Conservation (phyloP, 2,888 invertebrate species). For the Plagiodera versicolora region DNA sequence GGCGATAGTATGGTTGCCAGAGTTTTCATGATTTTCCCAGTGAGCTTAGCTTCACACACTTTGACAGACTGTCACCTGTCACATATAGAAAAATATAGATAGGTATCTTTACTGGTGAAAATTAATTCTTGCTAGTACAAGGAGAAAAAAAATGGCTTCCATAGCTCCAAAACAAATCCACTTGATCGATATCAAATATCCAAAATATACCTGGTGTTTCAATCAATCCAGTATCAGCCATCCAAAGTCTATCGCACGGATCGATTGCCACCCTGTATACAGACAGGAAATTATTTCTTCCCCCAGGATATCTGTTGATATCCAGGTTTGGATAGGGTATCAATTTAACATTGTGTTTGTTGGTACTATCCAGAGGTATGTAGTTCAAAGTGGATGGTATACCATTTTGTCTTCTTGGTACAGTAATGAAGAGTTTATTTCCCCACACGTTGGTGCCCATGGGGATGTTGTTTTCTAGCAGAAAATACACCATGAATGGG, state of each 20-base stretch:
- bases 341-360: conserved; percentile 57
- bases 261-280: conserved; percentile 74
- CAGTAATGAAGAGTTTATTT: conserved; percentile 69
- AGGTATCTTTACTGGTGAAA: too few species aligned
- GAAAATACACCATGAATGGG: conserved; percentile 20
- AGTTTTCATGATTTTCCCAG: too few species aligned
- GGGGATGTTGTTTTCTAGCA: conserved; percentile 65
- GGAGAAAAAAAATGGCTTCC: too few species aligned
- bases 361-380: conserved; percentile 45
- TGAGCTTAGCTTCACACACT: too few species aligned
- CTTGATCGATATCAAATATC: too few species aligned
- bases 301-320: conserved; percentile 61
- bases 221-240: conserved; percentile 74
- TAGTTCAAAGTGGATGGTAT: conserved; percentile 58
- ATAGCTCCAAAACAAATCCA: too few species aligned
- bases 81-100: too few species aligned
- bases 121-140: too few species aligned
- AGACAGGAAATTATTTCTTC: conserved; percentile 58
- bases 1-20: too few species aligned
- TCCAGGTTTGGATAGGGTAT: conserved; percentile 61
- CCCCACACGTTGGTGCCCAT: conserved; percentile 67
- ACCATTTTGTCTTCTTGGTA: conserved; percentile 69
- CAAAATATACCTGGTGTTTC: conserved; percentile 68
- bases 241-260: conserved; percentile 74
- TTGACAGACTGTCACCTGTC: too few species aligned